Evolutionary conservation across 2,888 invertebrate genomes (phyloP), one percentile per base, ranked within the genome.

Genomic region (Drosophila siamana): DNA sequence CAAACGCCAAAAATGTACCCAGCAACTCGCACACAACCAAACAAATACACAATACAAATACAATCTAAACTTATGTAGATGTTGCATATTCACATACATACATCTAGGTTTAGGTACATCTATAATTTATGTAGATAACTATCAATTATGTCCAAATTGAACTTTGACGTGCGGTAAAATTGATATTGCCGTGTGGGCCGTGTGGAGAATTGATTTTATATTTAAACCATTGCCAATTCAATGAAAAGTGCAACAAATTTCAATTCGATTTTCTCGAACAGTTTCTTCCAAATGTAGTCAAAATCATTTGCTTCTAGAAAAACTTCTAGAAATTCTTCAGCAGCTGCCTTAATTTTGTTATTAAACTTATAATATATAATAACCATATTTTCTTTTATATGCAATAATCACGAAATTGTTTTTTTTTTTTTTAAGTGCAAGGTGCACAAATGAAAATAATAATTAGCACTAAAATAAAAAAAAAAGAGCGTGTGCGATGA

Each of bases 71-170:
- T 24, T 5, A 4, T 24, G 24, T 24, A 24, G 26, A 26, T 7
- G 26, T 26, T 7, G 24, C n/a, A 30, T 2, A 19, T 7, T 11
- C 24, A 5, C 1, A 22, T 26, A 5, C 1, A 22, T 26, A 41
- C 13, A 33, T 48, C 19, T 15, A 8, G 33, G 8, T 36, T 16
- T 33, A n/a, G 11, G n/a, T 7, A 9, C 38, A 11, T 36, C 4
- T 51, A 52, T 55, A 33, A 57, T 57, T 47, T 59, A 46, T 47
- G 47, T 44, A 40, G 43, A 41, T 62, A 67, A 44, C 66, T 72
- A 86, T 86, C 80, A 83, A 81, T 83, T 83, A 73, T 69, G 69
- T 51, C 69, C 44, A 73, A 80, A 86, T 84, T 86, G 86, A 86
- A 81, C 81, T 81, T 86, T 81, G 81, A 80, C 78, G 71, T 64